Base-by-base conservation (phyloP, 2,797 vertebrate species). In the Mus spretus region DNA sequence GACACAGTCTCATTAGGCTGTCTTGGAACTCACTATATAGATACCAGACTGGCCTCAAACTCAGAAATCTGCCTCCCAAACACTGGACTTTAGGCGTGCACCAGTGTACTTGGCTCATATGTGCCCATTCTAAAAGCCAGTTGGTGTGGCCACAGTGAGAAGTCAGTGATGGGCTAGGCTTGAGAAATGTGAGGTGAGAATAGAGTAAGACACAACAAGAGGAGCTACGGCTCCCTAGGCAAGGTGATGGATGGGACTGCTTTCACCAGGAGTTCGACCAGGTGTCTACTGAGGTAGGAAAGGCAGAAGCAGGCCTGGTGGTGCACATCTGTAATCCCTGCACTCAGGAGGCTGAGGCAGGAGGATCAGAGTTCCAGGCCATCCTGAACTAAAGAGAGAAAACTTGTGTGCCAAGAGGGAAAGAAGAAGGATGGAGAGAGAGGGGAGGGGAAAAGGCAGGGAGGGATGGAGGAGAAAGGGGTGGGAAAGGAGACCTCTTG, bases 161-260 rank as follows among this genome's bases (percentile, higher is more conserved):
- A 67, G 22, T 22, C 4, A 26, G 9, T 28, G n/a, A 34, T 34
- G 3, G 28, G 34, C 75, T 75, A 3, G 85, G 55, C 57, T 47
- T 77, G 47, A 20, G 40, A 13, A 47, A 15, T 4, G 40, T 50
- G 22, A 59, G 12, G 55, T 1, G 9, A n/a, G 84, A 15, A 24
- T 13, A 1, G 34, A 53, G 31, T 15, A 50, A 61, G 47, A 26
- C 17, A 31, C 3, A 5, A 26, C 8, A 1, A 10, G 19, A 22
- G 53, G 26, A 40, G 53, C 40, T 24, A 50, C 17, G 40, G 55
- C 14, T 55, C 19, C n/a, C 59, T 31, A n/a, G 17, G 13, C 37
- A 63, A 44, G 44, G 31, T 40, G 61, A 72, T 3, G 0, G 61
- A 72, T 3, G 0, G 0, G 2, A 6, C 63, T 11, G 31, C 61